Evolutionary conservation across 2,113 vertebrate species (phyloP).

Genomic region (Pan paniscus): DNA sequence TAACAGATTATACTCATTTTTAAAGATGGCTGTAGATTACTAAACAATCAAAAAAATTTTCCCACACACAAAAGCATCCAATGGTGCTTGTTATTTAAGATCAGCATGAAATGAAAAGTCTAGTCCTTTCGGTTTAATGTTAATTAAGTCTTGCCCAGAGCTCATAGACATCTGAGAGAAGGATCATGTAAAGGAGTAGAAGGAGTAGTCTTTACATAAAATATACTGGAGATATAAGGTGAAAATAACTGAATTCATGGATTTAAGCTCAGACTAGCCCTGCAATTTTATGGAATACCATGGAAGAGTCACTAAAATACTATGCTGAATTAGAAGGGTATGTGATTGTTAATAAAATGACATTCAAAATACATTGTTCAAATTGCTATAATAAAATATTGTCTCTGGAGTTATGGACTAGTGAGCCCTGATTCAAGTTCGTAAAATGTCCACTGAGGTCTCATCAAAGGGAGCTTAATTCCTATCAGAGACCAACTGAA

Average conservation of each 20-base stretch:
- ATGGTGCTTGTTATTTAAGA: constrained; percentile 42
- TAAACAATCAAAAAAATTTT: not conserved
- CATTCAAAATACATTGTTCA: constrained; percentile 51
- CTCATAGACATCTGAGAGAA: constrained; percentile 44
- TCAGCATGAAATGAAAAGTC: constrained; percentile 60
- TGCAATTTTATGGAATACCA: not conserved
- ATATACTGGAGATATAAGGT: not conserved
- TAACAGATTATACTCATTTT: constrained; percentile 9
- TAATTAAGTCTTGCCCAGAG: constrained; percentile 46
- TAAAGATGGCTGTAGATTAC: constrained; percentile 36
- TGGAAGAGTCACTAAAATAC: constrained; percentile 47
- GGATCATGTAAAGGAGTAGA: not conserved
- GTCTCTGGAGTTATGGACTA: constrained; percentile 31
- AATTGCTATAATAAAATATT: constrained; percentile 60
- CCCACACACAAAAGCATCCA: not conserved
- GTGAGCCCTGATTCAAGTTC: constrained; percentile 29
- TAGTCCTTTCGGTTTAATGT: constrained; percentile 35
- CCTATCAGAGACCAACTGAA: not conserved
- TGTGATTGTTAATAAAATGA: constrained; percentile 58
- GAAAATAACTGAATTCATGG: not conserved
- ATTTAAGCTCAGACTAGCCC: constrained; percentile 8
- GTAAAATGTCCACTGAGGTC: constrained; percentile 58
- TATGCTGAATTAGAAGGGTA: constrained; percentile 37
- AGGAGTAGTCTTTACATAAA: not conserved
- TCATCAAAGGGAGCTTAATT: constrained; percentile 34